Conservation (phyloP, 2,113 vertebrate genomes). For the Proteles cristata region DNA sequence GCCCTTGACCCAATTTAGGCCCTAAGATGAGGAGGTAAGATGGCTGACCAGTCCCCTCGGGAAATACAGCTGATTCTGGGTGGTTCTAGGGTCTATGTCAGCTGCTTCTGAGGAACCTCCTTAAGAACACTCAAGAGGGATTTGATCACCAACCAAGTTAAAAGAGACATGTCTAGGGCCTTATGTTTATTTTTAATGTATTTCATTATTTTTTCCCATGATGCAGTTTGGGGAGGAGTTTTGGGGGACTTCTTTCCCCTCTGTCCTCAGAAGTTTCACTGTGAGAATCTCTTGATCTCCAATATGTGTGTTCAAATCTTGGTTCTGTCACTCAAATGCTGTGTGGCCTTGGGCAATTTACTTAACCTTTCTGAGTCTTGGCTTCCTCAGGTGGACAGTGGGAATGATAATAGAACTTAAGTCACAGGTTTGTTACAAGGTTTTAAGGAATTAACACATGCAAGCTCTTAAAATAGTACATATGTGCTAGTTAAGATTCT, state of each 20-base stretch:
- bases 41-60: not conserved
- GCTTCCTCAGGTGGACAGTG: not conserved
- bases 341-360: conserved; percentile 4
- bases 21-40: not conserved
- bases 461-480: not conserved
- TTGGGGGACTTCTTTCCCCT: rapidly evolving
- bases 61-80: not conserved
- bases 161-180: not conserved
- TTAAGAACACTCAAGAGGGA: not conserved
- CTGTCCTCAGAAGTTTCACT: not conserved
- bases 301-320: not conserved
- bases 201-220: not conserved
- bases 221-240: not conserved
- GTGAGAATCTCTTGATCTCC: not conserved
- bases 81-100: not conserved
- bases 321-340: not conserved
- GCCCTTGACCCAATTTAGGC: not conserved
- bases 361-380: not conserved
- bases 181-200: conserved; percentile 6
- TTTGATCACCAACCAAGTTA: conserved; percentile 18
- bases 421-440: not conserved
- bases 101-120: not conserved
- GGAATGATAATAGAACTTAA: not conserved
- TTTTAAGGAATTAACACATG: not conserved
- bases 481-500: not conserved